These are phyloP conservation scores for Cotesia congregata DNA, from an alignment of 2,888 invertebrate species.

Conservation along the genomic window DNA sequence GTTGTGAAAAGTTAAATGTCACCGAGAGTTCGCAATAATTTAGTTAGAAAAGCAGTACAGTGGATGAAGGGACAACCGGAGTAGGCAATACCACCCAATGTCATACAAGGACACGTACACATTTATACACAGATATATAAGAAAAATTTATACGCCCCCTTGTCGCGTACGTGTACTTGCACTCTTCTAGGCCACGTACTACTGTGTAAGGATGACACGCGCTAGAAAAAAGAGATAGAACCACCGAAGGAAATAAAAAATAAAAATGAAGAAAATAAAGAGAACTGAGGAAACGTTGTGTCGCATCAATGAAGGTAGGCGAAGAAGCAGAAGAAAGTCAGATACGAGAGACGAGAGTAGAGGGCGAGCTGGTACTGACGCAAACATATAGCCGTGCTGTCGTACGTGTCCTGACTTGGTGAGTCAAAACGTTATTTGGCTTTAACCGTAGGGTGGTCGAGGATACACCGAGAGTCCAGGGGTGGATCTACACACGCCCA, in stretches of 20 bases:
- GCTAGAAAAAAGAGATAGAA: conserved; percentile 22
- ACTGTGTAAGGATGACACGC: conserved; percentile 34
- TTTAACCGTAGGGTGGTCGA: conserved; percentile 42
- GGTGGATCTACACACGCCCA: conserved; percentile 36
- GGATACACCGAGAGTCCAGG: conserved; percentile 33
- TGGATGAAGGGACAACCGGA: conserved; percentile 14
- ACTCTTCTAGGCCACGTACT: conserved; percentile 39
- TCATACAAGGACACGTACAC: conserved; percentile 45
- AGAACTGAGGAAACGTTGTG: conserved; percentile 28
- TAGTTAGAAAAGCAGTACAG: conserved; percentile 17
- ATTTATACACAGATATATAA: conserved; percentile 43
- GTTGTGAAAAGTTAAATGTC: conserved; percentile 16
- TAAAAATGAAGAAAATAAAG: conserved; percentile 33
- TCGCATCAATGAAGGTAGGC: conserved; percentile 34
- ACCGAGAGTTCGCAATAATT: conserved; percentile 23
- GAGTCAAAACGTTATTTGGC: conserved; percentile 51
- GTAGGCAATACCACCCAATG: conserved; percentile 43
- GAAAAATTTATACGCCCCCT: conserved; percentile 43
- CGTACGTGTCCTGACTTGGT: conserved; percentile 53
- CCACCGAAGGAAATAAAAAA: neutral
- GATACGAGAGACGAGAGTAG: conserved; percentile 29
- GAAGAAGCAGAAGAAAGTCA: conserved; percentile 34
- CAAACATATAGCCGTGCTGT: conserved; percentile 50
- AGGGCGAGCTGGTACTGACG: conserved; percentile 43
- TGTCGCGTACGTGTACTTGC: conserved; percentile 9